Evolutionary conservation across 1,140 invertebrate species (phyloP), one percentile per base, ranked within the genome.

Genomic region (Drosophila chauvacae): DNA sequence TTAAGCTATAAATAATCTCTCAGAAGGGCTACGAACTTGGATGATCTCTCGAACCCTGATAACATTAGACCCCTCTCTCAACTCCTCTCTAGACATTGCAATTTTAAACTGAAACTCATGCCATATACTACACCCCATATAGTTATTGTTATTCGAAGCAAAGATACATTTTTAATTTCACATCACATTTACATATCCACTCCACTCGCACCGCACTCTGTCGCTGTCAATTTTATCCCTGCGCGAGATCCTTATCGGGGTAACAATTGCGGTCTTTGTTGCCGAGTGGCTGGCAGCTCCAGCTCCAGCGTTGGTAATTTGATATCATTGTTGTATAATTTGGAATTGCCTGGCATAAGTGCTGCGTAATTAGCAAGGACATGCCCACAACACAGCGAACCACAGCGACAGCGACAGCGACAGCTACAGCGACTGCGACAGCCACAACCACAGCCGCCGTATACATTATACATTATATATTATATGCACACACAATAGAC

Each of bases 301-400:
- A 13, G 30, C 51, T 53, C 51, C 30, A 11, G 28, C 51, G 66
- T 68, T 77, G 69, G 85, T 88, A 88, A 88, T 90, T 90, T 85
- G 85, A 88, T 88, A 88, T 88, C 85, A 88, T 88, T 88, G 85
- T 88, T 90, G 86, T 88, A 90, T 90, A 88, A 90, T 90, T 88
- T 90, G 81, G 70, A 82, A 81, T 90, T 88, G 85, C 77, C 85
- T 81, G 81, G 86, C 86, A 88, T 90, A 88, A 88, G 85, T 88
- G 85, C 85, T 88, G 85, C 85, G 85, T 88, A 90, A 88, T 88
- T 88, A 88, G 86, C 85, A 88, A 85, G 85, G 85, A 88, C 85
- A 88, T 88, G 81, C 81, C 80, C 84, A 81, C 81, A 88, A 88
- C 30, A 23, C 45, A 57, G 45, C n/a, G 39, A 81, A 50, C 72